Percentiles rank a stretch among this genome's conserved stretches.
Conservation (phyloP, 2,797 vertebrate genomes). For the Numenius phaeopus region DNA sequence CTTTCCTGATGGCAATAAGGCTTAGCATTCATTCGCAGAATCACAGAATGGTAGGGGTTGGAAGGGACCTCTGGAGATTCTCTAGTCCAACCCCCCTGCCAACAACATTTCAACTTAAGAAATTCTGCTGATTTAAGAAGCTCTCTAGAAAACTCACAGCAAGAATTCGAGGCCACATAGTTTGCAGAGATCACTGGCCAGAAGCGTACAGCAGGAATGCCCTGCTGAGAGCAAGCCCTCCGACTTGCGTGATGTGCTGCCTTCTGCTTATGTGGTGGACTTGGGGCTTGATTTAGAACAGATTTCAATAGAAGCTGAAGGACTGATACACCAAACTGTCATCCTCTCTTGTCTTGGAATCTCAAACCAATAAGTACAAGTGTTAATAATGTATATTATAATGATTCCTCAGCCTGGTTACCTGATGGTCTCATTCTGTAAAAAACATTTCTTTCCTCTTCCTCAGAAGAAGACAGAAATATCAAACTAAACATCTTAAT, state of each 20-base stretch:
- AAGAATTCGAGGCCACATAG: background rate
- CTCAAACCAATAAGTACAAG: background rate
- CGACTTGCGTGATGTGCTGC: fast-evolving
- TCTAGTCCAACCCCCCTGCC: no score
- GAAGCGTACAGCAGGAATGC: background rate
- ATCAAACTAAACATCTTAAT: background rate
- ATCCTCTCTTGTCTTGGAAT: background rate
- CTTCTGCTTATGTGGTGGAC: background rate
- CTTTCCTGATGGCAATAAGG: background rate
- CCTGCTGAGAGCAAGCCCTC: background rate
- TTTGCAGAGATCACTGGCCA: background rate
- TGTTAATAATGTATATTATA: background rate
- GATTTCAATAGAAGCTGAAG: background rate
- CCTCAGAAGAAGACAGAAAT: background rate
- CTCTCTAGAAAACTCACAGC: background rate
- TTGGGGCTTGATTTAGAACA: background rate
- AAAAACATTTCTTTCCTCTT: background rate
- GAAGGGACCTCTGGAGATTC: no score
- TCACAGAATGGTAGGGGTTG: no score
- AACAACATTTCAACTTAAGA: background rate
- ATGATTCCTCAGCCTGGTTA: background rate
- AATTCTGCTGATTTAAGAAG: background rate
- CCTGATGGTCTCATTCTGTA: background rate
- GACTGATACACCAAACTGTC: background rate
- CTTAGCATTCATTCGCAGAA: background rate